phyloP scores from a whole-genome alignment of 2,888 invertebrate genomes.

The Marronus borbonicus region DNA sequence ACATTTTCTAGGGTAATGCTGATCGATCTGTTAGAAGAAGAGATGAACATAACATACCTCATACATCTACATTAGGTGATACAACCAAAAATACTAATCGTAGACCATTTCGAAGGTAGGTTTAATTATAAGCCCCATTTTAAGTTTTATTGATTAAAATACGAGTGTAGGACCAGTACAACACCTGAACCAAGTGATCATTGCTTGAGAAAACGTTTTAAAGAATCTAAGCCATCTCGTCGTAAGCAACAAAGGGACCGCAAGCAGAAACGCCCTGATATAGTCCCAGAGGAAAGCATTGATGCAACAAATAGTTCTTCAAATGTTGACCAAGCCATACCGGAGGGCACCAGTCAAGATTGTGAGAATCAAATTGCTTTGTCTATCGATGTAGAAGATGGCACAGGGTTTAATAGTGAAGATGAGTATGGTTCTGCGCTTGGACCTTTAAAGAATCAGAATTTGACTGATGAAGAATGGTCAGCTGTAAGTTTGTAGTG shows the following conservation, averaged over 20 bases:
- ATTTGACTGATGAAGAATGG: slow-evolving; percentile 69
- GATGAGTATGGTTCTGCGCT: slow-evolving; percentile 66
- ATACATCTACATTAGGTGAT: slow-evolving; percentile 53
- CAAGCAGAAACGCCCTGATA: slow-evolving; percentile 64
- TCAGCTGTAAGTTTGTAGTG: slow-evolving; percentile 61
- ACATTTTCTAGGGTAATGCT: slow-evolving; percentile 60
- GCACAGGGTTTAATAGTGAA: slow-evolving; percentile 69
- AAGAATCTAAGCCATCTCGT: slow-evolving; percentile 61
- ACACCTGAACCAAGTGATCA: slow-evolving; percentile 65
- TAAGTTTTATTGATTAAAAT: not conserved
- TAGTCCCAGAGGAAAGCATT: slow-evolving; percentile 60
- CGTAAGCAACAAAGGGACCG: slow-evolving; percentile 61
- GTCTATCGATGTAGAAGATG: slow-evolving; percentile 65
- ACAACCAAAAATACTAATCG: slow-evolving; percentile 53
- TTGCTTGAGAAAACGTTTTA: slow-evolving; percentile 65
- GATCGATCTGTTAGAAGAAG: slow-evolving; percentile 64
- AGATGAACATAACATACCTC: slow-evolving; percentile 63
- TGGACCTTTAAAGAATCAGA: slow-evolving; percentile 51
- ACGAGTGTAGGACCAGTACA: slow-evolving; percentile 54
- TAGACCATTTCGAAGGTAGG: slow-evolving; percentile 57
- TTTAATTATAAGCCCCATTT: not conserved
- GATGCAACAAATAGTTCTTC: slow-evolving; percentile 54
- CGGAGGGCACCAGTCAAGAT: slow-evolving; percentile 60
- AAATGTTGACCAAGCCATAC: slow-evolving; percentile 57
- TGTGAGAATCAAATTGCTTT: slow-evolving; percentile 59